A percentile compares a stretch with the other conserved stretches of the same genome.
phyloP scores from a whole-genome alignment of 2,113 vertebrate genomes.

The Sinocyclocheilus anshuiensis region DNA sequence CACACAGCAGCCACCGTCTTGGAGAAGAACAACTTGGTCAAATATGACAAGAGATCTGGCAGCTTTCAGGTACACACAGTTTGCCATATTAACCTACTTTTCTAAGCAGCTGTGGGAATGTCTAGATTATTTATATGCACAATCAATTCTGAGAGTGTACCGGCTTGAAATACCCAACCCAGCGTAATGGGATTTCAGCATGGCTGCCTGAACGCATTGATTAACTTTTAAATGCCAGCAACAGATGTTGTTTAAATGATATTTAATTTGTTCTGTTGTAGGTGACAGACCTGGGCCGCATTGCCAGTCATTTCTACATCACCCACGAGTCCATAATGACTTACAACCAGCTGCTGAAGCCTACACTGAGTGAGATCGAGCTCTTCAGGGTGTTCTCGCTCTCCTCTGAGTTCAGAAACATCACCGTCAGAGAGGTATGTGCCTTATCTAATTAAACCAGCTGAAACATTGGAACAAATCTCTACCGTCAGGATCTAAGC shows the following conservation, averaged over 20 bases:
- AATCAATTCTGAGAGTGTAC: background rate
- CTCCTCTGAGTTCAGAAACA: slow-evolving; percentile 96
- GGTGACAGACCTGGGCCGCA: slow-evolving; percentile 95
- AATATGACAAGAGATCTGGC: slow-evolving; percentile 96
- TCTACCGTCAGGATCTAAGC: background rate
- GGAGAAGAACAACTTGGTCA: slow-evolving; percentile 94
- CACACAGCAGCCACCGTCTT: slow-evolving; percentile 91
- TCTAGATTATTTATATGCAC: background rate
- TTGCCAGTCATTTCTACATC: slow-evolving; percentile 98
- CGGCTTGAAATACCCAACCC: background rate
- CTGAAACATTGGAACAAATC: background rate
- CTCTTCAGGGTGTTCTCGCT: slow-evolving; percentile 95
- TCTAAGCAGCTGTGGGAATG: background rate
- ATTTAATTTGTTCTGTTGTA: slow-evolving; percentile 57
- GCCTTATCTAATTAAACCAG: background rate
- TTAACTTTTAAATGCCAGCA: background rate
- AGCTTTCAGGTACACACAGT: slow-evolving; percentile 84
- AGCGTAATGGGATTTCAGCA: background rate
- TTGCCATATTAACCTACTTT: background rate
- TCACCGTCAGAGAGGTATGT: slow-evolving; percentile 92
- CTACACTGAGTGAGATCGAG: slow-evolving; percentile 95
- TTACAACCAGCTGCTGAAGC: slow-evolving; percentile 96
- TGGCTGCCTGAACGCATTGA: background rate
- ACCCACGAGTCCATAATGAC: slow-evolving; percentile 95
- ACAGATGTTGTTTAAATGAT: background rate